Evolutionary conservation across 1,140 invertebrate genomes (phyloP), one percentile per base, ranked within the genome.

Genomic region (Bilobella aurantiaca): DNA sequence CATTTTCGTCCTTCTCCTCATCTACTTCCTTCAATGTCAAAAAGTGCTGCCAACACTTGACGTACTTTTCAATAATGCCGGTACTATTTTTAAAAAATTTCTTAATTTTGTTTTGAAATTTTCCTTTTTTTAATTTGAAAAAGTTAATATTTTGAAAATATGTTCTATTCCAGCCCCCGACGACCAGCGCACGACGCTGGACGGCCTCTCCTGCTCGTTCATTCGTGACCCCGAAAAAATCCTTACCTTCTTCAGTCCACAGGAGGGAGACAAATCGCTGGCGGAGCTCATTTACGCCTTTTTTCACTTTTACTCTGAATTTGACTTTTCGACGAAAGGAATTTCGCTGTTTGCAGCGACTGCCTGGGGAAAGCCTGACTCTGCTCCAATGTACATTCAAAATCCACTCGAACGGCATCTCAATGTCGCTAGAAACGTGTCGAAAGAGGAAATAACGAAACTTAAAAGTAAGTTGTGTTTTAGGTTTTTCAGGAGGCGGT

Each of bases 381-480:
- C 81, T 30, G 79, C 81, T 2, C 79, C 89, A 2, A 69, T 93
- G 23, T 90, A 90, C 69, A 89, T 93, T 69, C 81, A 85, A 1
- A 93, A 94, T 80, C 91, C 91, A 0, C 74, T 93, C 5, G 87
- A 93, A 75, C 79, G 79, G 62, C 75, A 79, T 5, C 76, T 91
- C 18, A 94, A 93, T 77, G 90, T 93, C 0, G 88, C 87, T 72
- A 87, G 87, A 81, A 93, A 94, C 77, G 85, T 94, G 0, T 88
- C 81, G 37, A 73, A 77, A 1, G 83, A 86, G 67, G 87, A 93
- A 78, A 76, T 87, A 25, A 81, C 84, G 62, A 78, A 82, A 25
- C 75, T 90, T 2, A 80, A 80, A 63, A 74, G 71, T 73, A 73
- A 73, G n/a, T n/a, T n/a, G n/a, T n/a, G n/a, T n/a, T n/a, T n/a